A percentile compares a stretch with the other conserved stretches of the same genome.
Conservation (phyloP, 2,888 invertebrate genomes). For the Carpatolechia fugitivella region DNA sequence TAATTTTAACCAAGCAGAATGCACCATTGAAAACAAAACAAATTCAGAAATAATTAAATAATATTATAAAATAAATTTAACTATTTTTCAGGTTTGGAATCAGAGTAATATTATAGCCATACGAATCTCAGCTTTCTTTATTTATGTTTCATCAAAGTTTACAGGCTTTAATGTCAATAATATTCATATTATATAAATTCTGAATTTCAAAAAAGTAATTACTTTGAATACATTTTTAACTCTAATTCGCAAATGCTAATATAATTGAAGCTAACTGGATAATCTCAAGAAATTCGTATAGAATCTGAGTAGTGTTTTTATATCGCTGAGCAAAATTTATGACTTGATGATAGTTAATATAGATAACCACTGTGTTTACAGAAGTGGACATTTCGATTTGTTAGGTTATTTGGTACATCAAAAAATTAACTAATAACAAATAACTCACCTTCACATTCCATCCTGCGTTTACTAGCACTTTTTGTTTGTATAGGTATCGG, state of each 20-base stretch:
- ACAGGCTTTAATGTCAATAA: too few relatives aligned
- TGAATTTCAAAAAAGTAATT: too few relatives aligned
- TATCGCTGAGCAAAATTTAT: conserved; percentile 40
- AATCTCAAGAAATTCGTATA: neutral
- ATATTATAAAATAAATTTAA: neutral
- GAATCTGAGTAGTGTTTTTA: conserved; percentile 21
- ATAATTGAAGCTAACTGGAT: conserved; percentile 5
- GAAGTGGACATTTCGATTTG: too few relatives aligned
- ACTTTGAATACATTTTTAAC: too few relatives aligned
- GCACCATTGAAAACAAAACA: neutral
- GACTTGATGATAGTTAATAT: conserved; percentile 8
- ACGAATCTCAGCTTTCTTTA: too few relatives aligned
- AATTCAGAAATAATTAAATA: neutral
- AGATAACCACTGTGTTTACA: too few relatives aligned
- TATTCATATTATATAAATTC: too few relatives aligned
- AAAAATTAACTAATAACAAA: conserved; percentile 7
- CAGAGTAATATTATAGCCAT: neutral
- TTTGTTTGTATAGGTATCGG: conserved; percentile 32
- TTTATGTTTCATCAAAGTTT: too few relatives aligned
- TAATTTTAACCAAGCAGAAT: neutral
- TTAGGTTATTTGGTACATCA: neutral
- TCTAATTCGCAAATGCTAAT: conserved; percentile 26
- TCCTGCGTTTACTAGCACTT: conserved; percentile 36
- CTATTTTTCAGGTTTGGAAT: neutral
- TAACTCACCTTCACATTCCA: conserved; percentile 31